Evolutionary conservation across 2,888 invertebrate genomes (phyloP), one percentile per base, ranked within the genome.

Genomic region (Nemotelus pantherinus): DNA sequence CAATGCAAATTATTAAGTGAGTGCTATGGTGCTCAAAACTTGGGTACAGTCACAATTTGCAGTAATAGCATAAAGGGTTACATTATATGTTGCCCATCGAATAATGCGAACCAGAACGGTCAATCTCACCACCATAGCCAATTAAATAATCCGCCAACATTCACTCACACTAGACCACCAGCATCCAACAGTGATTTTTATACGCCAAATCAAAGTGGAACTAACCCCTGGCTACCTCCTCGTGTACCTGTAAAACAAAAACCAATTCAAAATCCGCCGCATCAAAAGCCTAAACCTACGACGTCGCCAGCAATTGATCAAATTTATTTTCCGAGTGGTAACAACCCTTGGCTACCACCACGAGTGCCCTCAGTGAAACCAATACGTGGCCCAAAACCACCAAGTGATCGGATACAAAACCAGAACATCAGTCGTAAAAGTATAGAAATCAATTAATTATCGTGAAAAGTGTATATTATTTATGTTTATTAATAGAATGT

Each of bases 61-160:
- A 7, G 43, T 10, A 57, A 71, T 71, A 71, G 57, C 44, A n/a
- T 7, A 57, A 44, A 2, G 41, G 71, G 57, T 55, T 57, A 55
- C 5, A 55, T 71, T 53, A 25, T 71, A 41, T 71, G 71, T n/a
- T 71, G 71, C 50, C 71, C 71, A 43, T 25, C 25, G 10, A 39
- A 2, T 50, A 3, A 7, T 50, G n/a, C 43, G 39, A 39, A 9
- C 25, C 71, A 7, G 2, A 43, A 43, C 7, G 43, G 55, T 3
- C 55, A 10, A 39, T 10, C 9, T 7, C 50, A 57, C 6, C n/a
- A 43, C 5, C 43, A 5, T n/a, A 57, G 57, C 6, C 44, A 44
- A 53, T 50, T 25, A 39, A 25, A 25, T 25, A 25, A 25, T 25
- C 25, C 25, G 25, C 25, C 25, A 25, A 25, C 25, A 25, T 25